A percentile compares a stretch with the other conserved stretches of the same genome.
These are phyloP conservation scores for Xanthorhoe designata DNA, from an alignment of 2,888 invertebrate genomes.

Conservation along the genomic window DNA sequence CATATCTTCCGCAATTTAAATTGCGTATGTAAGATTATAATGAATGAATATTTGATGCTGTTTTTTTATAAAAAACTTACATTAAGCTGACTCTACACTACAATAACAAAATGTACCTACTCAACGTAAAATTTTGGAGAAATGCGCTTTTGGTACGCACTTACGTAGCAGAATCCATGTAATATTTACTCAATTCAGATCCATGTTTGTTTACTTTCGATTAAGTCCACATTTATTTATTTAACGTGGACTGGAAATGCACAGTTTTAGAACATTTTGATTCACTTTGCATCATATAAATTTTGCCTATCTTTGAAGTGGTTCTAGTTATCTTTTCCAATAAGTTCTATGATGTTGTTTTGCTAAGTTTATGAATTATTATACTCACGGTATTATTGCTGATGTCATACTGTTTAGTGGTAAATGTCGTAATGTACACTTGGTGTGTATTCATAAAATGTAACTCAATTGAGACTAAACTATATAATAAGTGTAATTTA, in stretches of 20 bases:
- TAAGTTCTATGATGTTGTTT: background rate
- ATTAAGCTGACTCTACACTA: background rate
- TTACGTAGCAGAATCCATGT: conserved; percentile 10
- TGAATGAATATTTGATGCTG: background rate
- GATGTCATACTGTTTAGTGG: conserved; percentile 5
- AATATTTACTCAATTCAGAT: conserved; percentile 22
- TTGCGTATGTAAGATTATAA: background rate
- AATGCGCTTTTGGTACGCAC: conserved; percentile 22
- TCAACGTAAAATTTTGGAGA: conserved; percentile 9
- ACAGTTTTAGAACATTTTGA: background rate
- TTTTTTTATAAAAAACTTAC: background rate
- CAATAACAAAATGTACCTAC: conserved; percentile 14
- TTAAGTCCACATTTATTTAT: conserved; percentile 3
- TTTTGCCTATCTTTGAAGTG: conserved; percentile 5
- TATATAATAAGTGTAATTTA: too few relatives aligned
- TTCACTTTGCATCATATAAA: conserved; percentile 9
- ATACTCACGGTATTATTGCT: background rate
- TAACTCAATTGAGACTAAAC: background rate
- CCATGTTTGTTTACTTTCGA: conserved; percentile 11
- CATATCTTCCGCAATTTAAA: conserved; percentile 2
- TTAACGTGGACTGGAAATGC: background rate
- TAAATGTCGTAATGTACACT: background rate
- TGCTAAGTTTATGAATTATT: background rate
- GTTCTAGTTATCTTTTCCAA: background rate
- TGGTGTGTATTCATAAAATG: conserved; percentile 3